Conservation (phyloP, 2,113 vertebrate genomes). For the Phrynocephalus versicolor region DNA sequence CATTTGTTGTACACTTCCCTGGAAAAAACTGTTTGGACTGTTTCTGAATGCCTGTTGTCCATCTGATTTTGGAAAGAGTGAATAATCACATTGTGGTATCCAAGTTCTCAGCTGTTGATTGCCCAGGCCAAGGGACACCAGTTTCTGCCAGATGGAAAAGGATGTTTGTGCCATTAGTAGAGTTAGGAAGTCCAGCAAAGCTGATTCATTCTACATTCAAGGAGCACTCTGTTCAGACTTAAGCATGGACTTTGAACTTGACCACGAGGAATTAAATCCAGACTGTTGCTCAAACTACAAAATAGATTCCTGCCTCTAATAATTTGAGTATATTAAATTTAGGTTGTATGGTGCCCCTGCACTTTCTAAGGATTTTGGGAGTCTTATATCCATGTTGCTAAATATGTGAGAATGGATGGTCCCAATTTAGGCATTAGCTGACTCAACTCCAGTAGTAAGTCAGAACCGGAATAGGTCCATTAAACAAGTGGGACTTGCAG, state of each 20-base stretch:
- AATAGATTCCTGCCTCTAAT: background rate
- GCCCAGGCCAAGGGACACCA: background rate
- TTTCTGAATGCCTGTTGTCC: background rate
- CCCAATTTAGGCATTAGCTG: too few species aligned
- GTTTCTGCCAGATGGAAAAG: background rate
- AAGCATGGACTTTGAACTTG: background rate
- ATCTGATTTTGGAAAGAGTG: background rate
- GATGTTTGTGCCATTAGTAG: background rate
- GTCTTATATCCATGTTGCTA: background rate
- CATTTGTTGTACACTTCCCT: background rate
- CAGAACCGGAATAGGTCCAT: too few species aligned
- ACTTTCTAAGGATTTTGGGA: background rate
- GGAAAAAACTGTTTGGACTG: background rate
- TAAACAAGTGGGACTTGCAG: too few species aligned
- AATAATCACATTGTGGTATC: slow-evolving; percentile 7
- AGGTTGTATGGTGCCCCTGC: background rate
- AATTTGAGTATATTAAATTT: background rate
- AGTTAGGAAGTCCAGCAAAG: background rate
- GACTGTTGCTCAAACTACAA: background rate
- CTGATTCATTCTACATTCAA: background rate
- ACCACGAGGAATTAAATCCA: background rate
- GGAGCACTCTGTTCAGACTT: background rate
- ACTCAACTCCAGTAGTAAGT: too few species aligned
- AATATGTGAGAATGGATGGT: background rate
- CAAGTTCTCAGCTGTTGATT: slow-evolving; percentile 17